Evolutionary conservation across 23 tunicate species (phyloP), one percentile per base, ranked within the genome.

Genomic region (Clavelina lepadiformis): DNA sequence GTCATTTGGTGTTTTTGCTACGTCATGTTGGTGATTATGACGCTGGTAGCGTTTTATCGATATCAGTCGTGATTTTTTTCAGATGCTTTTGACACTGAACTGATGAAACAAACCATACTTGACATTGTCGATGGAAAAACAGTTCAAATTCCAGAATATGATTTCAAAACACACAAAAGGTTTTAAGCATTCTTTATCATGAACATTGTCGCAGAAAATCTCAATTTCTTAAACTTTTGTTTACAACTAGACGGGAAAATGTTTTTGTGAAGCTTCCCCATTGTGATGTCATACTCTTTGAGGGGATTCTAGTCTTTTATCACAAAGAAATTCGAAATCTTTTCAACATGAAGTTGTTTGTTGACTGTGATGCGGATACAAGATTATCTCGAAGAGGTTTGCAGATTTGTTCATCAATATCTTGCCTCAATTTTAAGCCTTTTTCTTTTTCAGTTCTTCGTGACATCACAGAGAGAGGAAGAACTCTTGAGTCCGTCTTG

Each of bases 281-380:
- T 5, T 89, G 95, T 35, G 99, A 94, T 46, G 99, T 94, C 26
- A 79, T 94, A 0, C 61, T 94, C 2, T 81, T 94, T 30, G 99
- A 94, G 54, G 99, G 99, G 23, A 94, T 94, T 51, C 76, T 94
- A 25, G 80, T 81, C 1, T 94, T 94, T 80, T 82, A 94, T 47
- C 94, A 81, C 79, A 82, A 75, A 65, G 91, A 86, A 69, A 86
- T 94, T 49, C 91, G 99, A 0, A 91, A 94, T 27, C 61, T 94
- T 33, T 94, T 88, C 60, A 60, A 94, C 73, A 94, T 94, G 99
- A 94, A 94, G 74, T 68, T 94, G 58, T 94, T 94, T 86, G 94
- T 94, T 28, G 99, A 94, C 59, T 74, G 91, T 47, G 99, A 94
- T 49, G 95, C 99, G 1, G 99, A 94, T 47, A 93, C 99, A 1